Conservation (phyloP, 2,797 vertebrate genomes). For the Pseudomugil gertrudae region DNA sequence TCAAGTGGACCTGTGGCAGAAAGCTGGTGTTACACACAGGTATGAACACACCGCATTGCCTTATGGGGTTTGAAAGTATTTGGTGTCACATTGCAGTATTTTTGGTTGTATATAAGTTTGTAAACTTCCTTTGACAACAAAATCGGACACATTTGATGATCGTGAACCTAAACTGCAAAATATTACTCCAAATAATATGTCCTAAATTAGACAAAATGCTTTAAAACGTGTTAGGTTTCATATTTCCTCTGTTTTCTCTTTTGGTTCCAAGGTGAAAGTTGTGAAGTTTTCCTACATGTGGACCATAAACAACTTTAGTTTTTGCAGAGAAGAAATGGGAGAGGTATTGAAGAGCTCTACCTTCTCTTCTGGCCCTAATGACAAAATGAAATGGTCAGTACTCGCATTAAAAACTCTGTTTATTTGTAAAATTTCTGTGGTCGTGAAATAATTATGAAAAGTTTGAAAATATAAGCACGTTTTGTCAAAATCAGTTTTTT, state of each 20-base stretch:
- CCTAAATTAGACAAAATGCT: neutral
- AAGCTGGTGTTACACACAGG: conserved; percentile 99
- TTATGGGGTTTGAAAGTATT: neutral
- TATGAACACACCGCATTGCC: conserved; percentile 56
- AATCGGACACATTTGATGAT: neutral
- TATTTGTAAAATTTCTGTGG: neutral
- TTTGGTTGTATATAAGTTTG: neutral
- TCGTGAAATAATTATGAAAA: neutral
- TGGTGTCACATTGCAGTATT: neutral
- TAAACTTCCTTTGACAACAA: neutral
- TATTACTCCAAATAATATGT: neutral
- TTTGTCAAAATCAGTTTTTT: no score
- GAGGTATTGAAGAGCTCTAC: conserved; percentile 99
- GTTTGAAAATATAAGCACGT: no score
- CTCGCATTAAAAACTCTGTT: neutral
- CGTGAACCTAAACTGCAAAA: neutral
- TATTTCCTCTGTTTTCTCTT: conserved; percentile 17
- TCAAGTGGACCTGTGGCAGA: conserved; percentile 95
- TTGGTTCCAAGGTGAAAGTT: conserved; percentile 91
- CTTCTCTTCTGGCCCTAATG: conserved; percentile 97
- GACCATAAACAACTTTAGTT: conserved; percentile 99
- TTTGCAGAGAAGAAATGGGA: conserved; percentile 99
- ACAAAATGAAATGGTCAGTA: conserved; percentile 99
- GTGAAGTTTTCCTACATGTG: conserved; percentile 99
- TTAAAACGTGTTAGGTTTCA: conserved; percentile 3